Evolutionary conservation across 37 sponge, comb jelly and placozoan genomes (phyloP), one percentile per base, ranked within the genome.

Genomic region (Diacarnus erythraeanus): DNA sequence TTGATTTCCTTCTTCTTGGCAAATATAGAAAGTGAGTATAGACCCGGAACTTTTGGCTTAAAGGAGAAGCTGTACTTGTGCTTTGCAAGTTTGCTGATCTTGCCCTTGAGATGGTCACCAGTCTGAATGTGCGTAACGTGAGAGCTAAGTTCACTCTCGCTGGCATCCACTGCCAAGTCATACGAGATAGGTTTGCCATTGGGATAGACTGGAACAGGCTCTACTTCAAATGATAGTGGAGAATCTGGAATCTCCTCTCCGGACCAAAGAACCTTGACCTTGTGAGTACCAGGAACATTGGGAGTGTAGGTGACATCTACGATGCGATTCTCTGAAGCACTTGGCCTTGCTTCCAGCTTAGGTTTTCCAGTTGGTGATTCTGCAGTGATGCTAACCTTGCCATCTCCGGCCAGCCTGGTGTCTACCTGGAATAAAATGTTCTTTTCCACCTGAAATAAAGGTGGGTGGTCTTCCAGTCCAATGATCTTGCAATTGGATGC

Each of bases 331-430:
- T 75, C 68, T 6, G 47, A 69, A 8, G 27, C 17, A 8, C 30
- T 57, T 2, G 76, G 42, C 15, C 66, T 80, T 0, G 34, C 73
- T 44, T 65, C 69, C 3, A 64, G 36, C n/a, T 68, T 59, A 27
- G 89, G 43, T 58, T 72, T 78, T 0, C 69, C 72, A 26, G 58
- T 38, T 22, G 75, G 75, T 12, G 80, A 43, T 4, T 86, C 74
- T 22, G 64, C 69, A 3, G 60, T 39, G 39, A 79, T 69, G 1
- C 37, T 64, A 17, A 86, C 3, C n/a, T 84, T 57, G 0, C 87
- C 95, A 74, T 75, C 78, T 3, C 95, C 95, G 56, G 93, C 95
- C 17, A 84, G 77, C 18, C 80, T 77, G 37, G 82, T 67, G 59
- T 92, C 88, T 2, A 92, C 81, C 34, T 44, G 35, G 54, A 88